Evolutionary conservation across 2,797 vertebrate genomes (phyloP), one percentile per base, ranked within the genome.

Genomic region (Leptoclinus maculatus): DNA sequence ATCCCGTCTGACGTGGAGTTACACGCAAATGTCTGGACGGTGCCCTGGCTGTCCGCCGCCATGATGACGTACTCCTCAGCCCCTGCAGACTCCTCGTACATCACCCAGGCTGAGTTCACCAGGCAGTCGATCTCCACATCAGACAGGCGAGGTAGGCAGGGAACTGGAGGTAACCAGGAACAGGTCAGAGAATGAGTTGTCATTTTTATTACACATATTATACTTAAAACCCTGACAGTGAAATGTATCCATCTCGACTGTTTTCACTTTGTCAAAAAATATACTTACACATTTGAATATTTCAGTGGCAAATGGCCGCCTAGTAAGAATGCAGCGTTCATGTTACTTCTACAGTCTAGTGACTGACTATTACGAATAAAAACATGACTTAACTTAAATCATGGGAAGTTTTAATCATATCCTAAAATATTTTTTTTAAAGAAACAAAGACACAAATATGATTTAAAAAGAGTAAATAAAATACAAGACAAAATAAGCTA

Each of bases 81-180:
- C 2, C 92, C 94, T 0, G 49, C 81, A 0, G 94, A 84, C 39
- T 82, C 71, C 1, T 93, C 56, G 67, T 91, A 95, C 7, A 84
- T 76, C 72, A 95, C 87, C 94, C 92, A 95, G 51, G 91, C 94
- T 0, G 92, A 91, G 76, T 94, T 94, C 1, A 87, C 86, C 47
- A 95, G 79, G 76, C 95, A 96, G 88, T 96, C 94, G 3, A 95
- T 91, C 78, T 95, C 93, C 64, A 95, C 94, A 0, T 82, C 78
- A 0, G 78, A 66, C 60, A 96, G 70, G 12, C 13, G 51, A 23
- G 95, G 94, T 4, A 82, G 47, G 9, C 95, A 96, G n/a, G 95
- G 95, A 58, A 83, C 95, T 96, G 80, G 25, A 70, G n/a, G 67
- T 5, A 29, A 68, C 1, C 21, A 43, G 45, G 11, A 54, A 63